Conservation (phyloP, 2,888 invertebrate genomes). For the Gasteruption jaculator region DNA sequence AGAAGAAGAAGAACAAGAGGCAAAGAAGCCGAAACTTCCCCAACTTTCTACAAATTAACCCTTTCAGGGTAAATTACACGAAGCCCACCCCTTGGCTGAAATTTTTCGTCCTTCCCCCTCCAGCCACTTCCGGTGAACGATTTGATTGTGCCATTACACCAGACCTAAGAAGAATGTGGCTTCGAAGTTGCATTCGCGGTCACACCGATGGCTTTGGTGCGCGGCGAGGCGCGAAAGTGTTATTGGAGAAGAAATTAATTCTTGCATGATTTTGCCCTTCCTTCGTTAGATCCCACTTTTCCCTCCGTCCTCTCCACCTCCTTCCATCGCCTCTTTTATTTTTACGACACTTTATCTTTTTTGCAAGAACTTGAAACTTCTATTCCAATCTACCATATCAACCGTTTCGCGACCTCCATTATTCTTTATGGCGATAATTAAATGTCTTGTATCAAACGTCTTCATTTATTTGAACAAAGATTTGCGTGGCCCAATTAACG, state of each 20-base stretch:
- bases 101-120: neutral
- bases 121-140: constrained; percentile 31
- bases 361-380: constrained; percentile 3
- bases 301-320: constrained; percentile 1
- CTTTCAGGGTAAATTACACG: too few species aligned
- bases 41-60: too few species aligned
- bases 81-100: too few species aligned
- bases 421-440: too few species aligned
- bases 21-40: too few species aligned
- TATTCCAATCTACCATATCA: too few species aligned
- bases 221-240: constrained; percentile 38
- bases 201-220: constrained; percentile 29
- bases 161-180: constrained; percentile 20
- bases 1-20: too few species aligned
- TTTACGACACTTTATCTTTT: neutral
- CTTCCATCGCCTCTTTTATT: neutral
- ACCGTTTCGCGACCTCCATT: too few species aligned
- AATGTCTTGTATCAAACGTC: too few species aligned
- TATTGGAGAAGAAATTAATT: constrained; percentile 39
- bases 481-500: too few species aligned
- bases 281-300: constrained; percentile 9
- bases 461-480: too few species aligned
- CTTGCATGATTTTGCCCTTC: constrained; percentile 25
- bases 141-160: too few species aligned
- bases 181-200: constrained; percentile 17